These are phyloP conservation scores for Griposia aprilina DNA, from an alignment of 2,888 invertebrate genomes.

Conservation along the genomic window DNA sequence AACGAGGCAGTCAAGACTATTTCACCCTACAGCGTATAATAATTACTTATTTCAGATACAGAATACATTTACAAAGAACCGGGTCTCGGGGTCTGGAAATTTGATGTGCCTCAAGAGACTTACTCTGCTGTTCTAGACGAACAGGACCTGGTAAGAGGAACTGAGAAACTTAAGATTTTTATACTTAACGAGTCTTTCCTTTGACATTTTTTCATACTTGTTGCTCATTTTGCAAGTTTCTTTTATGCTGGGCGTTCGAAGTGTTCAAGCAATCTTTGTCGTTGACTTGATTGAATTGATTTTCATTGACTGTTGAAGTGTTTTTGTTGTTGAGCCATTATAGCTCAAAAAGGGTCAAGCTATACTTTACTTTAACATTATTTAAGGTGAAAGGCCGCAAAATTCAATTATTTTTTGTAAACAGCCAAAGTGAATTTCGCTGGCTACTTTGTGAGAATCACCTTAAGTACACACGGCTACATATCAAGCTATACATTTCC, in stretches of 20 bases:
- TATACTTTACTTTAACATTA: background rate
- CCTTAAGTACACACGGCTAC: too few relatives aligned
- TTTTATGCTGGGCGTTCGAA: background rate
- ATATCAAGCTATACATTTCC: too few relatives aligned
- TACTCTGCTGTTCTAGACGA: slow-evolving; percentile 75
- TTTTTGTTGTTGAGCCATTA: slow-evolving; percentile 3
- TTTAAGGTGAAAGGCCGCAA: background rate
- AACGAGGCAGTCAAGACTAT: background rate
- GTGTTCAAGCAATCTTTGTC: background rate
- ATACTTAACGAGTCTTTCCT: background rate
- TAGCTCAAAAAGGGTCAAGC: background rate
- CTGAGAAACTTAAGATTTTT: slow-evolving; percentile 40
- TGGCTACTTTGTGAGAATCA: background rate
- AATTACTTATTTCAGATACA: slow-evolving; percentile 75
- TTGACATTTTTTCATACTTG: background rate
- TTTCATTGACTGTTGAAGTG: background rate
- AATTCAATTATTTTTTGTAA: background rate
- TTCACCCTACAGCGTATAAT: slow-evolving; percentile 29
- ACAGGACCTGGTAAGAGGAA: slow-evolving; percentile 79
- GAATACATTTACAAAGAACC: slow-evolving; percentile 81
- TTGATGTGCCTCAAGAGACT: slow-evolving; percentile 74
- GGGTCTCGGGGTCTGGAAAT: slow-evolving; percentile 77
- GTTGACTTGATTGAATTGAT: background rate
- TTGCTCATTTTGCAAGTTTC: background rate
- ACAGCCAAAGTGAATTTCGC: background rate